A percentile compares a stretch with the other conserved stretches of the same genome.
phyloP scores from a whole-genome alignment of 2,113 vertebrate genomes.

The Empidonax alnorum region DNA sequence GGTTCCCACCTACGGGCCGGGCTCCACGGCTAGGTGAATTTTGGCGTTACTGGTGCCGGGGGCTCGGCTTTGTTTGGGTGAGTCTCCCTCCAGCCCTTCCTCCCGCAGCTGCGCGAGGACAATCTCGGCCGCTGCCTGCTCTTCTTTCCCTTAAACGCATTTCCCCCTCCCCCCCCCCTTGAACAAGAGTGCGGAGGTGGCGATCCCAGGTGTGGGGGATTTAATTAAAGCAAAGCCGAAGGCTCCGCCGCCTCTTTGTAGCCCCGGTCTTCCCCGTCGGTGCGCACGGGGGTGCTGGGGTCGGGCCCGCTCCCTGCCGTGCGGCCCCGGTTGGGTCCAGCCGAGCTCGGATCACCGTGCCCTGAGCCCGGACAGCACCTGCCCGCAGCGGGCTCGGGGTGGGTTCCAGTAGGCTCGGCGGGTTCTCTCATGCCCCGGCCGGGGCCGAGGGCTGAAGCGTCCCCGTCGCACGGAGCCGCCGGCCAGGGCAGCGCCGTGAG shows the following conservation, averaged over 20 bases:
- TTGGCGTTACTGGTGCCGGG: not conserved
- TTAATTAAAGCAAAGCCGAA: not conserved
- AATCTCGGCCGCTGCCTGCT: not conserved
- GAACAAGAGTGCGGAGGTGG: too few relatives aligned
- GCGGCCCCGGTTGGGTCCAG: not conserved
- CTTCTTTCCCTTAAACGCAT: not conserved
- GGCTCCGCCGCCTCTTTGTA: not conserved
- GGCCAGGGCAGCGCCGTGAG: constrained; percentile 31
- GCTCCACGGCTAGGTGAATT: not conserved
- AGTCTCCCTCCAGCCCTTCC: not conserved
- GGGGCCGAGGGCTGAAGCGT: not conserved
- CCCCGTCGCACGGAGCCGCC: not conserved
- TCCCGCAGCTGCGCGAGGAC: not conserved
- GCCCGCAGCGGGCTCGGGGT: not conserved
- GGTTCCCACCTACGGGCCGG: not conserved
- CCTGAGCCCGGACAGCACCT: not conserved
- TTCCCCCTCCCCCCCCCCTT: not conserved
- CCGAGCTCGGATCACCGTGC: not conserved
- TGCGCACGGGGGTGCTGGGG: not conserved
- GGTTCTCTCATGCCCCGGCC: not conserved
- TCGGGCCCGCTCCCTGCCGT: not conserved
- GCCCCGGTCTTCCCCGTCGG: not conserved
- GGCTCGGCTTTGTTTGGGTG: not conserved
- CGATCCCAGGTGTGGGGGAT: not conserved
- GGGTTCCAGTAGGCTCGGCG: too few relatives aligned